Base-by-base conservation (phyloP, 2,113 vertebrate genomes). In the Glaucomys volans region DNA sequence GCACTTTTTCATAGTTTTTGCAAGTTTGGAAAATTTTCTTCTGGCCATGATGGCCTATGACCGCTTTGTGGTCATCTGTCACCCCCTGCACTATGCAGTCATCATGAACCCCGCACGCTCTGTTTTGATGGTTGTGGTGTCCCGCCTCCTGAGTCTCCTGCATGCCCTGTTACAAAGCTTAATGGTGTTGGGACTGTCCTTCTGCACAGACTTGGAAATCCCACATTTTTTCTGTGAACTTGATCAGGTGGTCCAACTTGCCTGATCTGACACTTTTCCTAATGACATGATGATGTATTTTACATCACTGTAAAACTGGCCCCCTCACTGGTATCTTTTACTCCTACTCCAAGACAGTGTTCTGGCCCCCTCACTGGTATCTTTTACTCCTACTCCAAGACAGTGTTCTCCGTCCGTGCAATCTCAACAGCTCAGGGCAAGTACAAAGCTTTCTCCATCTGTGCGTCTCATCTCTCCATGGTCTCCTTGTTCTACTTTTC, bases 1-100 rank as follows among this genome's bases (percentile, higher is more conserved):
- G 64, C 93, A 85, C 37, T 95, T 93, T n/a, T 85, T 95, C 30
- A 9, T 95, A 18, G 37, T 79, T 17, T 95, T 92, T 90, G 90
- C 35, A 16, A 90, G 24, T 1, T 18, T 89, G 8, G 93, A 95
- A 10, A 77, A 84, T 5, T 79, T 96, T 30, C 74, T 95, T 0
- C 50, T 93, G 37, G 76, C 85, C 0, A n/a, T 92, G 47, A 95
- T 96, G 93, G 90, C 93, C 26, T 92, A 92, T 67, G 95, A 95
- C 66, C 93, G 93, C 9, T 97, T 79, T 52, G 52, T 52, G 52
- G 52, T 14, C 52, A 52, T 52, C 52, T 52, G 52, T 17, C 14
- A 16, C 52, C 52, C 52, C 52, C 52, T 52, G 52, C 52, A 17
- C 52, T 52, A 17, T 14, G 17, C 52, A 4, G 52, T 52, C 52